Evolutionary conservation across 2,113 vertebrate genomes (phyloP), one percentile per base, ranked within the genome.

Genomic region (Seriola quinqueradiata): DNA sequence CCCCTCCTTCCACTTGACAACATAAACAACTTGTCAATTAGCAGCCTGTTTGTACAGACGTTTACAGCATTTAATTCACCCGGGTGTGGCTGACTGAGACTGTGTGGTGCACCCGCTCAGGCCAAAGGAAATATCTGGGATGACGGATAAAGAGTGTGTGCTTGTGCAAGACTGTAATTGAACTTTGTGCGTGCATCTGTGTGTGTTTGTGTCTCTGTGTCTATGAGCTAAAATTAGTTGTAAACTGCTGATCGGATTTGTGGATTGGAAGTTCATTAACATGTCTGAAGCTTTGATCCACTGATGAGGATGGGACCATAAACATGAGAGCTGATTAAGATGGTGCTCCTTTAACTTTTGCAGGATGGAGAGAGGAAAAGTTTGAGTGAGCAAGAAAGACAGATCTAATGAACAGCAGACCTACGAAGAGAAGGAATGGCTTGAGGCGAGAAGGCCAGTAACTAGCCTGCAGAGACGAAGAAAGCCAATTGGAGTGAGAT

Each of bases 11-110:
- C 79, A 70, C 82, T 86, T 74, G 40, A 86, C 81, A 81, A 79
- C 85, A 90, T 89, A 91, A 91, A 90, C 87, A 90, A 85, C 86
- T 86, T 79, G 68, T 89, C 84, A 91, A 90, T 96, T 94, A 92
- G 92, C 71, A 59, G 81, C 70, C 77, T 73, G 79, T 84, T 92
- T 92, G 93, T 84, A 84, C 61, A 85, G 82, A 84, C 81, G 64
- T 91, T 93, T 82, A 87, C 72, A 80, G 61, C 25, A 4, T 65
- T 61, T 79, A 84, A 84, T 84, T 80, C 75, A 54, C 78, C 58
- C 11, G 78, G 83, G 66, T n/a, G 85, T 44, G 80, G 82, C 74
- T 61, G 65, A 66, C 65, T 73, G 65, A 68, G 70, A 80, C 60
- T 44, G 40, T 54, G 78, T 68, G 84, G 58, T 60, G 70, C 44